phyloP scores from a whole-genome alignment of 2,113 vertebrate species.

The Psephotus haematonotus region DNA sequence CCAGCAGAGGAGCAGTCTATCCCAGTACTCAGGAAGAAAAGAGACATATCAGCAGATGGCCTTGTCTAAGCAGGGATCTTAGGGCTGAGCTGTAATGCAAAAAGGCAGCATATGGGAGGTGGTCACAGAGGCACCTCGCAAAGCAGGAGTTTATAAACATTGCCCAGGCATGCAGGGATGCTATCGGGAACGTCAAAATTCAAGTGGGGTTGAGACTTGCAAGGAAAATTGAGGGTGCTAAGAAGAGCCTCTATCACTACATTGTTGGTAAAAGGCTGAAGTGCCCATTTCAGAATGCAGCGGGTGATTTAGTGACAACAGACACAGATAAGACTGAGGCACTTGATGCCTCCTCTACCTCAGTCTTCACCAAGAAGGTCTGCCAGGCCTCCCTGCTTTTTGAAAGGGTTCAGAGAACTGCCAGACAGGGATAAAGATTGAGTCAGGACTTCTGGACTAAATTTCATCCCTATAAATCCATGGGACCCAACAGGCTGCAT shows the following conservation, averaged over 20 bases:
- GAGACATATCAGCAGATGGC: not conserved
- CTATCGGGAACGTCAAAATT: not conserved
- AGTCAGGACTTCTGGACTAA: not conserved
- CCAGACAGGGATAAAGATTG: not conserved
- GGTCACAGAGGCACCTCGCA: not conserved
- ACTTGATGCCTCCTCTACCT: not conserved
- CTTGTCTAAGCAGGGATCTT: not conserved
- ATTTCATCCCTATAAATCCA: not conserved
- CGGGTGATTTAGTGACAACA: not conserved
- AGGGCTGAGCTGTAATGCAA: not conserved
- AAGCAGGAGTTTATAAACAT: not conserved
- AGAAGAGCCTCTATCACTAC: not conserved
- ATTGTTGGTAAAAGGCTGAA: not conserved
- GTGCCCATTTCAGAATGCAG: not conserved
- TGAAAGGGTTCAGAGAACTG: not conserved
- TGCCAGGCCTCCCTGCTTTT: not conserved
- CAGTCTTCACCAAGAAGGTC: not conserved
- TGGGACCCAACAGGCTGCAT: not conserved
- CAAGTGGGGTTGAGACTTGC: not conserved
- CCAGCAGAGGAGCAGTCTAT: not conserved
- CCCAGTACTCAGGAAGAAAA: not conserved
- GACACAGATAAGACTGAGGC: not conserved
- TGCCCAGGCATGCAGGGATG: not conserved
- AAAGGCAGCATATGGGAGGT: not conserved
- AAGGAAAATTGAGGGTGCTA: not conserved